Conservation (phyloP, 2,888 invertebrate genomes). For the Amphiduros pacificus region DNA sequence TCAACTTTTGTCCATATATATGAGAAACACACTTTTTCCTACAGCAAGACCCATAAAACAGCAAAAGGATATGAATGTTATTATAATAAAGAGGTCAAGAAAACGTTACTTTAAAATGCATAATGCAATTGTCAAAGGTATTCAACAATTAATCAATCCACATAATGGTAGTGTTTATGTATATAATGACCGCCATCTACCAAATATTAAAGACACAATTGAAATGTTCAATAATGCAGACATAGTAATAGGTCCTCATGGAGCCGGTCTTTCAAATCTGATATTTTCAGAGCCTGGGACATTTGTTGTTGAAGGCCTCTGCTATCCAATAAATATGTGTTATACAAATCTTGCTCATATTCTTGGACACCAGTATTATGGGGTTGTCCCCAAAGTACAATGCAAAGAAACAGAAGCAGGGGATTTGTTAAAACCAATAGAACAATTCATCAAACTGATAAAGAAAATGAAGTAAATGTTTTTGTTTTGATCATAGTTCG, state of each 20-base stretch:
- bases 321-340: not conserved
- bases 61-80: no score
- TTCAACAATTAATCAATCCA: not conserved
- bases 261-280: constrained; percentile 2
- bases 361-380: constrained; percentile 1
- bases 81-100: constrained; percentile 4
- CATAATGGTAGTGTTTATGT: not conserved
- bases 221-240: not conserved
- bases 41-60: no score
- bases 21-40: no score
- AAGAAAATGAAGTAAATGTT: no score
- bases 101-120: constrained; percentile 5
- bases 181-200: not conserved
- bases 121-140: not conserved
- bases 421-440: not conserved
- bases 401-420: not conserved
- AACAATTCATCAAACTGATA: not conserved
- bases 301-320: constrained; percentile 4
- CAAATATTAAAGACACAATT: not conserved
- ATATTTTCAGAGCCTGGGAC: constrained; percentile 1
- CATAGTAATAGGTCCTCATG: constrained; percentile 3
- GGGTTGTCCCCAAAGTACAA: not conserved
- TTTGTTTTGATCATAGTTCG: no score
- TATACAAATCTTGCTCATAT: constrained; percentile 1
- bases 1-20: no score